phyloP scores from a whole-genome alignment of 2,113 vertebrate species.

The Platichthys stellatus region DNA sequence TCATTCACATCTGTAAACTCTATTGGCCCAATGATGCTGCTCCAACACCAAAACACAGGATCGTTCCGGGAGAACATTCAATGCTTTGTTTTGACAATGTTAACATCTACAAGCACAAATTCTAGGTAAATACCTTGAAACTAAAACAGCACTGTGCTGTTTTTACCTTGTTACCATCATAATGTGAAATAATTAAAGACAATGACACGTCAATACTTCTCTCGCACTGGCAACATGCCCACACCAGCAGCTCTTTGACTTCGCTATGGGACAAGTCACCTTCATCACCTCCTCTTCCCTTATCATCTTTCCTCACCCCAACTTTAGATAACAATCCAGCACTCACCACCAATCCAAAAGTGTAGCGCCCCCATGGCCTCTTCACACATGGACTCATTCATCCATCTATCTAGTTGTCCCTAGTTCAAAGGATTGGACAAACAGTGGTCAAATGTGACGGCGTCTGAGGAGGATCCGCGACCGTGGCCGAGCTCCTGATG shows the following conservation, averaged over 20 bases:
- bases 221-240: background rate
- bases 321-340: conserved; percentile 74
- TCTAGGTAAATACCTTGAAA: background rate
- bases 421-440: conserved; percentile 74
- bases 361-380: conserved; percentile 49
- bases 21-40: background rate
- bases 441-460: conserved; percentile 68
- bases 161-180: no score
- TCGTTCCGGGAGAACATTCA: no score
- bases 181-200: background rate
- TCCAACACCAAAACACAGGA: background rate
- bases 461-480: conserved; percentile 58
- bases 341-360: conserved; percentile 60
- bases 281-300: conserved; percentile 52
- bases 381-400: conserved; percentile 70
- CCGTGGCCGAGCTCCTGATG: conserved; percentile 71
- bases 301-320: conserved; percentile 47
- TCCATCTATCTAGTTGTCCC: conserved; percentile 58
- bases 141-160: no score
- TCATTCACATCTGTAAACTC: no score
- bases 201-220: background rate
- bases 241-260: background rate
- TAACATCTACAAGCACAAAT: background rate
- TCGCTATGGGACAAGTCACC: background rate
- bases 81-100: no score